Evolutionary conservation across 2,888 invertebrate species (phyloP), one percentile per base, ranked within the genome.

Genomic region (Miltochrista miniata): DNA sequence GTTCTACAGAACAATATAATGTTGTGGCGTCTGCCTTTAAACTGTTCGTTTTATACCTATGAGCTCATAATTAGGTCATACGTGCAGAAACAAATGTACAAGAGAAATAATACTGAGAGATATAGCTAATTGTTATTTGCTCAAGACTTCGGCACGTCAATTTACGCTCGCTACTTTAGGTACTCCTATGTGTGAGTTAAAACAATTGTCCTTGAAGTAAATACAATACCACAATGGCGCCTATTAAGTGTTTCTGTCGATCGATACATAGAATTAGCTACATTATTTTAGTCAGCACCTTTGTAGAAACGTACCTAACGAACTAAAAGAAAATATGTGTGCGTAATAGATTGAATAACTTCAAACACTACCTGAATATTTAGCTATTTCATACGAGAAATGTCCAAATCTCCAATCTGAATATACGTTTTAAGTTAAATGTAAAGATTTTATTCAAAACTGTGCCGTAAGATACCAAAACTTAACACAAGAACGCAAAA

Each of bases 181-280:
- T n/a, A 48, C 33, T 52, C 51, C 60, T 53, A 60, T 58, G 54
- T 58, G 51, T 56, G 53, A 35, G 53, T 31, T 10, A 58, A 59
- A 51, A 58, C 59, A 58, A 60, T 61, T 61, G 61, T 48, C 74
- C 72, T 74, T 74, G 72, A 68, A 68, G 59, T 66, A 58, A 61
- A 62, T 58, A 66, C 64, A 57, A 55, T 60, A 57, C 55, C 48
- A 64, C 59, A 59, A 64, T 61, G 62, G 59, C 59, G 59, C 52
- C 55, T 56, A 72, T 70, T 70, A 61, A 63, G 56, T 58, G 51
- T 54, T 59, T 56, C 59, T 55, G 61, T 59, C 69, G 62, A 73
- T 68, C 67, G 36, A 40, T 44, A 35, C 18, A 45, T 34, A 37
- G 14, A 34, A 48, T 24, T 41, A 47, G 29, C 13, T 24, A 45